Conservation (phyloP, 2,888 invertebrate species). For the Odontomyia ornata region DNA sequence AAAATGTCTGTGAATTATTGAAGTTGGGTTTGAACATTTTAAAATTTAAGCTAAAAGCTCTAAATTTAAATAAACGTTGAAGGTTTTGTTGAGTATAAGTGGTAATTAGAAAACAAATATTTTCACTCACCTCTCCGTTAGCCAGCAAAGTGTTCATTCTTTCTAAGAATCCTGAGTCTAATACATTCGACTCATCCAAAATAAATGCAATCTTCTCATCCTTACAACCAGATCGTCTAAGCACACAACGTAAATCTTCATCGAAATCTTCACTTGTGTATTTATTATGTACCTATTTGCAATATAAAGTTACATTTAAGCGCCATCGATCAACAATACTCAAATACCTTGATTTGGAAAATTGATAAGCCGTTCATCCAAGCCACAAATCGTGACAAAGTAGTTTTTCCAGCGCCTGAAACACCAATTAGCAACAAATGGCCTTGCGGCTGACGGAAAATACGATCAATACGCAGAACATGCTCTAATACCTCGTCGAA, state of each 20-base stretch:
- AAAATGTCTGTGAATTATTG: no score
- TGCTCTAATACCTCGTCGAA: constrained; percentile 99
- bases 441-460: constrained; percentile 99
- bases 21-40: no score
- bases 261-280: constrained; percentile 99
- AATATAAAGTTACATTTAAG: constrained; percentile 31
- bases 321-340: not conserved
- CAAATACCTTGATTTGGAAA: constrained; percentile 95
- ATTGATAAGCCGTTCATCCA: constrained; percentile 99
- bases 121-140: constrained; percentile 81
- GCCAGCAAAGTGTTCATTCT: constrained; percentile 98
- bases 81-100: no score
- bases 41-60: no score
- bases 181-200: constrained; percentile 97
- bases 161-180: constrained; percentile 98
- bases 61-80: no score
- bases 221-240: constrained; percentile 87
- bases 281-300: constrained; percentile 90
- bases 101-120: no score
- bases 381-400: constrained; percentile 97
- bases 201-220: constrained; percentile 99
- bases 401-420: constrained; percentile 99
- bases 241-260: constrained; percentile 92
- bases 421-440: constrained; percentile 97
- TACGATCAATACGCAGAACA: constrained; percentile 96